These are phyloP conservation scores for Eucriotettix oculatus DNA, from an alignment of 2,888 invertebrate species.

Conservation along the genomic window DNA sequence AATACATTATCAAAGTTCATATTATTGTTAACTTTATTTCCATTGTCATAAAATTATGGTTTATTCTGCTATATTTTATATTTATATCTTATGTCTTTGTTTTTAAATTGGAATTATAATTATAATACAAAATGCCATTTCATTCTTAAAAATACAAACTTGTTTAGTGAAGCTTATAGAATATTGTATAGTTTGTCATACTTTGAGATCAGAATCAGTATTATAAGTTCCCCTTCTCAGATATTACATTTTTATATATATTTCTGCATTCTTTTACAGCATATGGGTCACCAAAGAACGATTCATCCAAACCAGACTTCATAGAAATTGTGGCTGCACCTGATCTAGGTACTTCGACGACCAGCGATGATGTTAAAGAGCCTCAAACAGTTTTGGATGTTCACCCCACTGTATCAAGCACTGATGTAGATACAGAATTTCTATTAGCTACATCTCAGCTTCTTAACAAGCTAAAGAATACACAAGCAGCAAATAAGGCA, in stretches of 20 bases:
- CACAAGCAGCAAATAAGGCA: background rate
- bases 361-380: background rate
- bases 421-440: background rate
- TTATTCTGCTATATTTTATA: no score
- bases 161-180: no score
- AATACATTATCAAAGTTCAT: no score
- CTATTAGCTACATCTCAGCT: background rate
- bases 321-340: constrained; percentile 10
- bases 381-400: background rate
- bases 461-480: background rate
- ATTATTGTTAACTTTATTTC: no score
- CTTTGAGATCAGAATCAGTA: background rate
- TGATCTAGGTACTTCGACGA: background rate
- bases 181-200: no score
- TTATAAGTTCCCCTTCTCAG: background rate
- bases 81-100: no score
- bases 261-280: background rate
- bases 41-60: no score
- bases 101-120: no score
- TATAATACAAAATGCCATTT: no score
- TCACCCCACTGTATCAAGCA: no score
- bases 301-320: background rate
- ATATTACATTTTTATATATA: background rate
- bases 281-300: background rate
- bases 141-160: no score